Evolutionary conservation across 2,113 vertebrate genomes (phyloP), one percentile per base, ranked within the genome.

Genomic region (Oreochromis tanganicae): DNA sequence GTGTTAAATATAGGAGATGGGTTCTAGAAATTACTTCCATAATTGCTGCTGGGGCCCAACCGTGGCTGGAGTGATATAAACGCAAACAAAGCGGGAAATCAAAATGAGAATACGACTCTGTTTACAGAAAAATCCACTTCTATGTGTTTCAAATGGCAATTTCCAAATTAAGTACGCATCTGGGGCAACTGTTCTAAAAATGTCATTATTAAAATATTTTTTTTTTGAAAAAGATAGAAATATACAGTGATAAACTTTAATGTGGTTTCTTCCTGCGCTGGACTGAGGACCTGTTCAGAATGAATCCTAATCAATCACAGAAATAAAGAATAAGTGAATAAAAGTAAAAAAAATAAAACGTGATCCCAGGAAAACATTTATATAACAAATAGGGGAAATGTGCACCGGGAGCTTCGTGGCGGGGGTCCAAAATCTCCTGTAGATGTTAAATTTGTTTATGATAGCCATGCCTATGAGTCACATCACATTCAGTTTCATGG

Each of bases 81-180:
- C 3, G 3, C 36, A 75, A 75, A 48, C 41, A 75, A 75, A 75
- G 24, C 3, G 0, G 41, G 24, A 29, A 48, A 73, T 50, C 43
- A 50, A 17, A 75, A 19, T 50, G 43, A 50, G 24, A 50, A 78
- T 29, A 50, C 8, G 6, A 12, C 9, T 50, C 43, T 50, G 9
- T 29, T 50, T 32, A 50, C 43, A 32, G 24, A 50, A 16, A 46
- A 48, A 7, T 19, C 32, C 0, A 29, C 43, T n/a, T 78, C 43
- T 50, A 32, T 48, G 27, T 19, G 71, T 78, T 50, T 75, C 4
- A 29, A 29, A 48, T 50, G 6, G 4, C 43, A 29, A 29, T 75
- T 78, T 50, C 4, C 2, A 78, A 11, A 29, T 50, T 19, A 4
- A 50, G 13, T 12, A 4, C 0, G 0, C 46, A 32, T 32, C 1